Evolutionary conservation across 2,797 vertebrate species (phyloP).

Genomic region (Anniella stebbinsi): DNA sequence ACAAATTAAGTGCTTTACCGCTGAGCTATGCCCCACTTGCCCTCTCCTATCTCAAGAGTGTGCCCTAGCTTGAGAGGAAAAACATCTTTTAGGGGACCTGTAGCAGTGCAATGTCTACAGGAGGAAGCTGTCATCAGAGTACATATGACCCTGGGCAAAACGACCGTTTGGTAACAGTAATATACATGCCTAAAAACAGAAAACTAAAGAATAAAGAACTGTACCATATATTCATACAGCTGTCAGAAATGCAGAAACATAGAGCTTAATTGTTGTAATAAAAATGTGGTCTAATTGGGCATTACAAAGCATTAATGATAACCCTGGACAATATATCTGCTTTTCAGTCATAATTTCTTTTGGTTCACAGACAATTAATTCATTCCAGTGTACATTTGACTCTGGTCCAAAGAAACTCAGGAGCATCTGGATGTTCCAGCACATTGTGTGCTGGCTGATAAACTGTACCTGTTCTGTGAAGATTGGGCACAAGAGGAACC

Average conservation of each 20-base stretch:
- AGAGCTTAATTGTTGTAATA: not conserved
- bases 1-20: not conserved
- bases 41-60: not conserved
- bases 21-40: not conserved
- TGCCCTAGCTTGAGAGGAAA: not conserved
- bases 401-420: not conserved
- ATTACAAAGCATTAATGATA: not conserved
- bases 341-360: not conserved
- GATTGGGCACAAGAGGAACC: not conserved
- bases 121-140: not conserved
- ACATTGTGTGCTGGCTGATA: not conserved
- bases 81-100: not conserved
- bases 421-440: not conserved
- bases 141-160: not conserved
- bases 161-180: not conserved
- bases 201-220: not conserved
- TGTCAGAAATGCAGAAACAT: not conserved
- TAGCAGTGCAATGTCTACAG: not conserved
- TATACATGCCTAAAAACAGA: not conserved
- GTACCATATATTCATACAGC: constrained; percentile 24
- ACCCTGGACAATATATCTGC: not conserved
- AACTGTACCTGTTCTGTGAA: not conserved
- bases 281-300: not conserved
- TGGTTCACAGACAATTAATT: not conserved
- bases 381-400: not conserved